Conservation (phyloP, 2,888 invertebrate species). For the Cantharis rustica region DNA sequence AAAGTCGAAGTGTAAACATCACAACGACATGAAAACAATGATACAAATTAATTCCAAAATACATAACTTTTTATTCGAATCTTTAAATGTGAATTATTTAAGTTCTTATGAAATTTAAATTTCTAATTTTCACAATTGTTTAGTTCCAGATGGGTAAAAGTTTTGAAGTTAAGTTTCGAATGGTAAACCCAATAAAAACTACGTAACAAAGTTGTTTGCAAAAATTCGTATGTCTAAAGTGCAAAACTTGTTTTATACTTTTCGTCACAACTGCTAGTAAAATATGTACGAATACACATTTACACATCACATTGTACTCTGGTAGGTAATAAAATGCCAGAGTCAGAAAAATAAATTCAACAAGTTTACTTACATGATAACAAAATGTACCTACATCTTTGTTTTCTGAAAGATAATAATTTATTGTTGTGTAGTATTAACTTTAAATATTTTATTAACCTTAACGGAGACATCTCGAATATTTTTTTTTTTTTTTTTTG, state of each 20-base stretch:
- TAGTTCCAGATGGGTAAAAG: not conserved
- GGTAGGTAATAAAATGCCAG: conserved; percentile 21
- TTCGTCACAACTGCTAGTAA: not conserved
- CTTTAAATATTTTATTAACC: not conserved
- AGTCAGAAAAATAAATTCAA: conserved; percentile 21
- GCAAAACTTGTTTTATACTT: not conserved
- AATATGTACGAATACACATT: not conserved
- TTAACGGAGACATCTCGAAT: not conserved
- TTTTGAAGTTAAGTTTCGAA: not conserved
- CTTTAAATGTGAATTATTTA: not conserved
- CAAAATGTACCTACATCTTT: not conserved
- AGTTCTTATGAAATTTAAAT: not conserved
- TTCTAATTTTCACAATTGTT: not conserved
- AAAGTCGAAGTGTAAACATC: not conserved
- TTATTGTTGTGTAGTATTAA: not conserved
- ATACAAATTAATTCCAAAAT: not conserved
- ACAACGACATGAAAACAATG: not conserved
- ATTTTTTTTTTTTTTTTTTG: not conserved
- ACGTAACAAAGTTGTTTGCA: not conserved
- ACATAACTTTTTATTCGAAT: not conserved
- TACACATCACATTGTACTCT: conserved; percentile 12
- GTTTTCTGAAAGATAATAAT: not conserved
- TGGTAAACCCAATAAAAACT: not conserved
- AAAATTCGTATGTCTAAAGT: not conserved
- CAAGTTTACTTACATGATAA: not conserved